Evolutionary conservation across 1,140 invertebrate genomes (phyloP).

Genomic region (Drosophila aff.): DNA sequence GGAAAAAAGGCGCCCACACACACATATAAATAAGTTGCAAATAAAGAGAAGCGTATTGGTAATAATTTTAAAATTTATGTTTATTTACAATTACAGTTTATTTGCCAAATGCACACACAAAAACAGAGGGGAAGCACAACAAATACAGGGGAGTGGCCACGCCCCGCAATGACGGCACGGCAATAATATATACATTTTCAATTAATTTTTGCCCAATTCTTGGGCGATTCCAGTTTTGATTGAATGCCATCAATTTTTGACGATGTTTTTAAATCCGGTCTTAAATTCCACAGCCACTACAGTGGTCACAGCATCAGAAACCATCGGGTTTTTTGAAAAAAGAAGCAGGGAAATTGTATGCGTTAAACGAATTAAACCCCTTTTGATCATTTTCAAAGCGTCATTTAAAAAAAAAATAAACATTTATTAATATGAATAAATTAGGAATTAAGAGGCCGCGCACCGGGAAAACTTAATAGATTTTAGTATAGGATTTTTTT

Average conservation of each 20-base stretch:
- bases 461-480: background rate
- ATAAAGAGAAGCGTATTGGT: constrained; percentile 64
- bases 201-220: constrained; percentile 17
- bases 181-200: constrained; percentile 18
- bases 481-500: background rate
- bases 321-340: no score
- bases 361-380: background rate
- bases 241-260: constrained; percentile 20
- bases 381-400: background rate
- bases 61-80: constrained; percentile 81
- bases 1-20: constrained; percentile 1
- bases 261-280: background rate
- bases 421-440: background rate
- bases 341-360: background rate
- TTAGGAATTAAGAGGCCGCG: background rate
- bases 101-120: constrained; percentile 54
- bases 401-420: no score
- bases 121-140: constrained; percentile 6
- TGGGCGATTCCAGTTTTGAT: constrained; percentile 17
- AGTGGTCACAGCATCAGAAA: background rate
- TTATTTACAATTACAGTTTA: constrained; percentile 83
- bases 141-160: background rate
- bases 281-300: constrained; percentile 8
- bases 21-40: constrained; percentile 71
- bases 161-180: background rate